phyloP scores from a whole-genome alignment of 2,797 vertebrate genomes.

The Oreochromis grahami region DNA sequence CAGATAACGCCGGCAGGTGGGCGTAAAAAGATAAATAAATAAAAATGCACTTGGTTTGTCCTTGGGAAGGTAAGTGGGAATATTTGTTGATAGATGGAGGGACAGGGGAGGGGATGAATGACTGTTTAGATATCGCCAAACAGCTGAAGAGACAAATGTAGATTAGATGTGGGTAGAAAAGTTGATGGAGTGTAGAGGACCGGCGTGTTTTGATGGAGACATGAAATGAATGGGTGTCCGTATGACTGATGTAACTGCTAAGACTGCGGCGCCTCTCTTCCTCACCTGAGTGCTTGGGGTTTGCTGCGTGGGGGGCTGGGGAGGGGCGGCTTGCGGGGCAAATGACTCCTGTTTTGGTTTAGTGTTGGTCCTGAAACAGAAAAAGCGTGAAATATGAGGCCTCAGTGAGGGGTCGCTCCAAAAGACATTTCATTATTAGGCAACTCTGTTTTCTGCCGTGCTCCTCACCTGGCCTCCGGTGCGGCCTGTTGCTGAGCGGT shows the following conservation, averaged over 20 bases:
- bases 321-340: slow-evolving; percentile 78
- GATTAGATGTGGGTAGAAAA: background rate
- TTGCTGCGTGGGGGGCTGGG: slow-evolving; percentile 75
- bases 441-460: background rate
- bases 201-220: slow-evolving; percentile 2
- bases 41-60: slow-evolving; percentile 40
- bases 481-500: slow-evolving; percentile 85
- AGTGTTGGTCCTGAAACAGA: slow-evolving; percentile 84
- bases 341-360: slow-evolving; percentile 98
- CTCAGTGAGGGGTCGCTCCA: background rate
- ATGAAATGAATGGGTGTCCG: background rate
- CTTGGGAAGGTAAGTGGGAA: slow-evolving; percentile 35
- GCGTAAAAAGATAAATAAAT: slow-evolving; percentile 26
- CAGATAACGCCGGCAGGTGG: slow-evolving; percentile 31
- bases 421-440: background rate
- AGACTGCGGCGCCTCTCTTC: background rate
- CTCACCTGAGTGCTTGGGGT: slow-evolving; percentile 84
- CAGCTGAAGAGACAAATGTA: slow-evolving; percentile 11
- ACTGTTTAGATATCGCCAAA: background rate
- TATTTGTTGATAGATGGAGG: background rate
- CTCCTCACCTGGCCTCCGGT: slow-evolving; percentile 89
- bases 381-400: background rate
- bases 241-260: background rate
- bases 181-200: background rate
- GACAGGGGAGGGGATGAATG: slow-evolving; percentile 7